Conservation (phyloP, 2,797 vertebrate species). For the Aldrovandia affinis region DNA sequence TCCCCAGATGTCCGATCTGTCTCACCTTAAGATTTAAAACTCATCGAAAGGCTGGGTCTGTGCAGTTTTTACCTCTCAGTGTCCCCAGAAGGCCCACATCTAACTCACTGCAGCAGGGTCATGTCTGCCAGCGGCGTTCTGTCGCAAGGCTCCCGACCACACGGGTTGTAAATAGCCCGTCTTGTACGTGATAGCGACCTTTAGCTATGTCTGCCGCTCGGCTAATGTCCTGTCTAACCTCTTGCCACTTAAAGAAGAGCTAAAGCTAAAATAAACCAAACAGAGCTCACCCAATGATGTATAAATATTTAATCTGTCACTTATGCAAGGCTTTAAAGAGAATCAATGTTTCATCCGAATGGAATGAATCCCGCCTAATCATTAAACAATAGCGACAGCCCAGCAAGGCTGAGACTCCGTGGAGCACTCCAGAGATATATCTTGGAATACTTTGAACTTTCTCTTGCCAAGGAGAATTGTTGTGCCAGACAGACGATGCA, state of each 20-base stretch:
- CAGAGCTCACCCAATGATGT: constrained; percentile 8
- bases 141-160: not conserved
- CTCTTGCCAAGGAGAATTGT: constrained; percentile 50
- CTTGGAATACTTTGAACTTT: constrained; percentile 50
- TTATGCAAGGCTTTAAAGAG: constrained; percentile 38
- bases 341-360: constrained; percentile 40
- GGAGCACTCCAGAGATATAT: constrained; percentile 47
- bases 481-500: constrained; percentile 53
- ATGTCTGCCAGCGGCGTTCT: not conserved
- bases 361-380: constrained; percentile 43
- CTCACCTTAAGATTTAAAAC: not conserved
- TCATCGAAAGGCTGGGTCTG: no score
- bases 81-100: not conserved
- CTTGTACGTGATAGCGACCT: not conserved
- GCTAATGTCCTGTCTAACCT: constrained; percentile 8
- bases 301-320: constrained; percentile 42
- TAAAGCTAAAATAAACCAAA: constrained; percentile 24
- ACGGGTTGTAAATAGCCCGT: not conserved
- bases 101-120: not conserved
- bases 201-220: not conserved
- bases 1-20: no score
- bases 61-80: not conserved
- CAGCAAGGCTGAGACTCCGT: constrained; percentile 36
- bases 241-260: constrained; percentile 24
- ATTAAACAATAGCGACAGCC: constrained; percentile 52